phyloP scores from a whole-genome alignment of 2,888 invertebrate species.

The Pristionchus fissidentatus region DNA sequence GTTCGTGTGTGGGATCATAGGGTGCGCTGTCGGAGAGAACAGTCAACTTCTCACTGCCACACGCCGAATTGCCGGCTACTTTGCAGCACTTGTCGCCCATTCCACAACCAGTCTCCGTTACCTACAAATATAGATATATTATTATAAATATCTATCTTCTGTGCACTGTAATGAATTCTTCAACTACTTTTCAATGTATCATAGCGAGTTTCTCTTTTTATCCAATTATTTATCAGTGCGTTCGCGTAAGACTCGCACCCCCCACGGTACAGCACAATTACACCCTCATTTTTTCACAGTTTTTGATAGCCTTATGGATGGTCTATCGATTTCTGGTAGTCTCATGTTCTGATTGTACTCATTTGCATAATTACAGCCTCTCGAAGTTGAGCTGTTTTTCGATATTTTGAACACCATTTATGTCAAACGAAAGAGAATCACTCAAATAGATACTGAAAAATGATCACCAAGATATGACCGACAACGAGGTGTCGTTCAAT shows the following conservation, averaged over 20 bases:
- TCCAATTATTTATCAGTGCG: background rate
- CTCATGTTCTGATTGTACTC: no score
- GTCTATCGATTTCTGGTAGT: no score
- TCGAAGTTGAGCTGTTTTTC: no score
- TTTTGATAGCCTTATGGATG: no score
- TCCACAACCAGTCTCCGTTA: slow-evolving; percentile 57
- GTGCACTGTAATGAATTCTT: background rate
- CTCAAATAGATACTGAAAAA: no score
- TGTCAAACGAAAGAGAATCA: no score
- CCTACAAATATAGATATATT: slow-evolving; percentile 40
- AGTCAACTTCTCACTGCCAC: slow-evolving; percentile 53
- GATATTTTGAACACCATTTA: no score
- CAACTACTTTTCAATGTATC: background rate
- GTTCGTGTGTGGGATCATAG: slow-evolving; percentile 87
- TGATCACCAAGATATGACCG: no score
- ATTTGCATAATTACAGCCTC: no score
- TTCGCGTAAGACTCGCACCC: background rate
- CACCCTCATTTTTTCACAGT: no score
- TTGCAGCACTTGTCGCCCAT: slow-evolving; percentile 72
- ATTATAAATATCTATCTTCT: background rate
- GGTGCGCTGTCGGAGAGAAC: slow-evolving; percentile 60
- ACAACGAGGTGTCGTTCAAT: no score
- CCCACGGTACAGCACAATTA: no score
- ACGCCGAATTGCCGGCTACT: slow-evolving; percentile 44
- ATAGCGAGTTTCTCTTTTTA: background rate